Percentiles rank a stretch among this genome's conserved stretches.
These are phyloP conservation scores for Oreotrochilus melanogaster DNA, from an alignment of 2,113 vertebrate genomes.

Conservation along the genomic window DNA sequence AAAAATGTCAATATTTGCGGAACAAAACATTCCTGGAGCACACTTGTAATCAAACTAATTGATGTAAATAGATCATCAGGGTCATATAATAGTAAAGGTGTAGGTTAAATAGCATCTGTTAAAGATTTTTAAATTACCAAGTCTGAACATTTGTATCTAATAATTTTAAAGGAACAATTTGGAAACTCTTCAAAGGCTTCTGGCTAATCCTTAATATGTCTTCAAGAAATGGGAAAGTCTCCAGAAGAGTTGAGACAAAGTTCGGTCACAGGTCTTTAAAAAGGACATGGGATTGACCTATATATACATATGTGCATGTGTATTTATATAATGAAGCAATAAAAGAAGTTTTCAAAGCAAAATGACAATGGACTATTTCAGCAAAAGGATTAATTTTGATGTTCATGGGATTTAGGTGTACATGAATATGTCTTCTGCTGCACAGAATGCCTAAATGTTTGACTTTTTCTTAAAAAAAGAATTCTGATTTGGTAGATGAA, in stretches of 20 bases:
- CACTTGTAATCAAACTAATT: background rate
- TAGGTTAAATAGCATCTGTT: background rate
- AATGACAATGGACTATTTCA: background rate
- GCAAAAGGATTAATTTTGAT: background rate
- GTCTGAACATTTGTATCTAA: background rate
- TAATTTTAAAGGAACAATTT: background rate
- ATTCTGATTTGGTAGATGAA: too few relatives aligned
- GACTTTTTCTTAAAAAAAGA: too few relatives aligned
- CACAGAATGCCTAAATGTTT: too few relatives aligned
- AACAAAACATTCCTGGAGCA: background rate
- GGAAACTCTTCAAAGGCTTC: constrained; percentile 1
- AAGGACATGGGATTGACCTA: background rate
- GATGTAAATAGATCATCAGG: constrained; percentile 29
- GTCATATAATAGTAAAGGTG: background rate
- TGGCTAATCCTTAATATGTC: background rate
- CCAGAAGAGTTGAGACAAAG: background rate
- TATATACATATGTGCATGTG: too few relatives aligned
- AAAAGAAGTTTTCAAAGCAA: constrained; percentile 22
- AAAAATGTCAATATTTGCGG: constrained; percentile 27
- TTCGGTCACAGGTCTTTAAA: background rate
- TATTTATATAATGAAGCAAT: background rate
- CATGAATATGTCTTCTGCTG: too few relatives aligned
- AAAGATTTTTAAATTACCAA: constrained; percentile 19
- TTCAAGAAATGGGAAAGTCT: background rate
- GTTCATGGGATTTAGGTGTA: background rate